Base-by-base conservation (phyloP, 1,140 invertebrate genomes). In the Parapsyche elsis region DNA sequence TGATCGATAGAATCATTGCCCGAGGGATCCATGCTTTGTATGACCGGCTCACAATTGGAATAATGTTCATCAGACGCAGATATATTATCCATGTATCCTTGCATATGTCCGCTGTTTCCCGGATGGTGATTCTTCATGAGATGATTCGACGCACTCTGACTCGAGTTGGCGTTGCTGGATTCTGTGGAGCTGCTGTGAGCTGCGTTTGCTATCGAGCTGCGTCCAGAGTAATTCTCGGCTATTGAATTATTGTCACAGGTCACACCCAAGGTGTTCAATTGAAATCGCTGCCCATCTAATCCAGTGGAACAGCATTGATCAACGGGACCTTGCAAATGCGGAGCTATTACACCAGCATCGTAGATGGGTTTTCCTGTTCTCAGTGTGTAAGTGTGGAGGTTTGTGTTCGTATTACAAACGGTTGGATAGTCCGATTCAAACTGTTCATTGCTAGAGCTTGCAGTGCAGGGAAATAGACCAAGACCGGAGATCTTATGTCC, bases 401-500 rank as follows among this genome's bases (percentile, higher is more conserved):
- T 95, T 16, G 95, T 94, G 84, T 96, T 96, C 0, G 94, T 93
- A 83, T 93, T 95, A 84, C 94, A 96, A 83, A 96, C 94, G 24
- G 95, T 93, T 0, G 95, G 95, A 86, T 95, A 96, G 82, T 94
- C 92, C 0, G 93, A 93, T 83, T 92, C 91, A 83, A 93, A 92
- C 85, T 96, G 95, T 79, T 94, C 93, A 26, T 94, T 94, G 78
- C 93, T 94, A 0, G 93, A 94, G 7, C 92, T 94, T 12, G 92
- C 93, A 0, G 93, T 93, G 84, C 94, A 95, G 0, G 94, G 93
- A 85, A 94, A 94, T 24, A 95, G 85, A 30, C 93, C 94, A 81
- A 95, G 92, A 0, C 94, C 94, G 0, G 92, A 90, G 53, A 93
- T 91, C 80, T 91, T 91, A 46, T 90, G 87, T 5, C 89, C 90